Percentiles rank a stretch among this genome's conserved stretches.
These are phyloP conservation scores for Orbicella faveolata DNA, from an alignment of 64 coral and sea anemone genomes.

Conservation along the genomic window DNA sequence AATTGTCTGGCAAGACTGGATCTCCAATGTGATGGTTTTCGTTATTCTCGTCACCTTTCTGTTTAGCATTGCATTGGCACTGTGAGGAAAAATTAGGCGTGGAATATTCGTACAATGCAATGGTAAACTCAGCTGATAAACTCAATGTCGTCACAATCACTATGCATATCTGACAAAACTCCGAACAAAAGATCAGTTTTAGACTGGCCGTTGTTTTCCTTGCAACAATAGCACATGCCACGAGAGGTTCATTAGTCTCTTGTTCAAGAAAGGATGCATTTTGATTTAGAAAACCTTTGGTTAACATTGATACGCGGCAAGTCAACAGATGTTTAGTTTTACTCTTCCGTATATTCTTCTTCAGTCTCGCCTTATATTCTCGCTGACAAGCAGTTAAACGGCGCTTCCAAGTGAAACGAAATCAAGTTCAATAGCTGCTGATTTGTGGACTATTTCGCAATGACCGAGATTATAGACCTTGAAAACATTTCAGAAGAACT, in stretches of 20 bases:
- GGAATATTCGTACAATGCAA: neutral
- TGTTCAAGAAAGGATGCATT: too few relatives aligned
- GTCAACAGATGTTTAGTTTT: neutral
- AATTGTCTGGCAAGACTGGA: neutral
- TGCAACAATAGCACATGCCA: too few relatives aligned
- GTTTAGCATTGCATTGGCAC: neutral
- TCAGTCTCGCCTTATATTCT: too few relatives aligned
- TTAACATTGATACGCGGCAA: too few relatives aligned
- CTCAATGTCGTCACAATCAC: neutral
- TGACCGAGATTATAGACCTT: constrained; percentile 28
- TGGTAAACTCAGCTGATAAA: neutral
- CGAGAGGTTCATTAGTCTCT: too few relatives aligned
- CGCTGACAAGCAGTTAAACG: neutral
- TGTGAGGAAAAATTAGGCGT: neutral
- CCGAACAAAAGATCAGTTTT: too few relatives aligned
- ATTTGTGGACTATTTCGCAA: neutral
- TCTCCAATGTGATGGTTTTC: neutral
- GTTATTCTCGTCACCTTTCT: neutral
- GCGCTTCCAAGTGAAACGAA: neutral
- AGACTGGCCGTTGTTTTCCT: too few relatives aligned
- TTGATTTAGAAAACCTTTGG: too few relatives aligned
- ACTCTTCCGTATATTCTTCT: neutral
- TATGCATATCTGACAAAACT: neutral
- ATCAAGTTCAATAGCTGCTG: neutral
- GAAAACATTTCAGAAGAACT: neutral